Evolutionary conservation across 2,113 vertebrate species (phyloP), one percentile per base, ranked within the genome.

Genomic region (Meriones unguiculatus): DNA sequence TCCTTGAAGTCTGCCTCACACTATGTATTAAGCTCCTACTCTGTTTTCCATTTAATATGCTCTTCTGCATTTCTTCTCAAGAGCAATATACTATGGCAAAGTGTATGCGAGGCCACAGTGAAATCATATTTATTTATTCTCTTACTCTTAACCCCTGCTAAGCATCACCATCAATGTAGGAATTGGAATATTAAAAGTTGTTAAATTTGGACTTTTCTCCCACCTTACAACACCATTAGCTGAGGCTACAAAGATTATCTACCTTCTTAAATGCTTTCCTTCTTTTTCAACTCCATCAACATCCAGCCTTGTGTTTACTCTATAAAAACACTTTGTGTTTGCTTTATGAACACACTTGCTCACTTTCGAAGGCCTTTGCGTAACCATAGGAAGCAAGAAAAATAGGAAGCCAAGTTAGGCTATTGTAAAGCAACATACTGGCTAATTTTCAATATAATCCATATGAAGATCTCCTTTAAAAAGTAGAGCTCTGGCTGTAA

Each of bases 341-440:
- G 85, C 75, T 90, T 93, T 80, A 94, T 20, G 54, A 85, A 92
- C 90, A 91, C 22, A 90, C 41, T 81, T 67, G 94, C 54, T 89
- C 22, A 89, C 46, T 22, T 32, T 57, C 15, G 32, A 35, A 93
- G 65, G 32, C 35, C 67, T 89, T 96, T 90, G 73, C 62, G 11
- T 94, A 94, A 89, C 30, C 93, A 96, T 69, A 72, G 78, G 76
- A 72, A 52, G 93, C 73, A 95, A 94, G 41, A 25, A 57, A 59
- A 86, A 69, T 5, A 75, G 20, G 52, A 94, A 46, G 50, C 32
- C 14, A 91, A 64, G 54, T 85, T 32, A 85, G 13, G 57, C 86
- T 88, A 94, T 81, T 96, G 77, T 91, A 87, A 64, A 84, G 35
- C 20, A 93, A 95, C 92, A 90, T 14, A 77, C 7, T 32, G 41